Evolutionary conservation across 2,888 invertebrate species (phyloP).

Genomic region (Andrena bucephala): DNA sequence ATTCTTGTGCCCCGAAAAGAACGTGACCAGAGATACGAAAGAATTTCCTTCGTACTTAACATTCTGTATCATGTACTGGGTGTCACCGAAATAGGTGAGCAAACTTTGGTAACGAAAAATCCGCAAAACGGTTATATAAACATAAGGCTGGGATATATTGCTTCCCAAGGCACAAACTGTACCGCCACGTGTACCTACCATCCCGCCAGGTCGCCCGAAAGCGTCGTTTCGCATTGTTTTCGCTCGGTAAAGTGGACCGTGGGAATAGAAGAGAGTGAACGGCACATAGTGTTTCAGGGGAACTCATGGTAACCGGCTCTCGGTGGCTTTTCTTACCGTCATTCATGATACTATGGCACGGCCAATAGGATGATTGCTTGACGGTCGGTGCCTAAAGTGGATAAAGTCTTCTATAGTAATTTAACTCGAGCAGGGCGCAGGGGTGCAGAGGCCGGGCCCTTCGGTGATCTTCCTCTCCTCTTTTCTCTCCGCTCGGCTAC

Average conservation of each 20-base stretch:
- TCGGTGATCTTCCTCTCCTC: constrained; percentile 35
- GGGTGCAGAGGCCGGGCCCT: constrained; percentile 61
- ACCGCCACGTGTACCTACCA: constrained; percentile 6
- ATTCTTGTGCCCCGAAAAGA: too few species aligned
- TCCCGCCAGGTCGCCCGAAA: constrained; percentile 28
- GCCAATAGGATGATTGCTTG: constrained; percentile 83
- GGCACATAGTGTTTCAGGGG: constrained; percentile 76
- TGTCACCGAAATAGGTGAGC: too few species aligned
- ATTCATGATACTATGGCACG: constrained; percentile 80
- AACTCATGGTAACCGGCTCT: constrained; percentile 75
- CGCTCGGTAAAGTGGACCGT: constrained; percentile 66
- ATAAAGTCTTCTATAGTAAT: constrained; percentile 82
- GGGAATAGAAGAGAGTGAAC: constrained; percentile 67
- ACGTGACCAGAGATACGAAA: too few species aligned
- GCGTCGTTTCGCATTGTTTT: constrained; percentile 56
- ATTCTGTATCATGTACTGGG: too few species aligned
- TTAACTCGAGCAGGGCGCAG: constrained; percentile 78
- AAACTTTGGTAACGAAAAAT: too few species aligned
- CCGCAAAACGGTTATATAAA: too few species aligned
- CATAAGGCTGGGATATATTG: too few species aligned
- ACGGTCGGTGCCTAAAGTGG: constrained; percentile 82
- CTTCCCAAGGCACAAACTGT: too few species aligned
- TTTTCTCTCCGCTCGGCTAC: neutral
- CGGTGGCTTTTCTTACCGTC: constrained; percentile 81
- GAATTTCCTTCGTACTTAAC: too few species aligned